Evolutionary conservation across 2,888 invertebrate genomes (phyloP), one percentile per base, ranked within the genome.

Genomic region (Xylota sylvarum): DNA sequence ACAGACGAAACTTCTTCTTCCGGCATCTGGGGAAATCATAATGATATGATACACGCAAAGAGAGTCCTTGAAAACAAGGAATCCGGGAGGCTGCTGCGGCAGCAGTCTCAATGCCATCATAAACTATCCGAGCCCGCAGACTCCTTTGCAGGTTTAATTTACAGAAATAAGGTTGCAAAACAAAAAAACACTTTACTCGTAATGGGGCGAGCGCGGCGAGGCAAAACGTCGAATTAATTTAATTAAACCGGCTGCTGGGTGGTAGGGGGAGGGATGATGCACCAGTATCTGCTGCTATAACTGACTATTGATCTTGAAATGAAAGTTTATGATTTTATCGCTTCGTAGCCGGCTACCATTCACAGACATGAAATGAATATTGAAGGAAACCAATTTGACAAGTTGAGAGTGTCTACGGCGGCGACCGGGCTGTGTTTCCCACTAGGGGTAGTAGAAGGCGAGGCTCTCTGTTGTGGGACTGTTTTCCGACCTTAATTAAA

Each of bases 401-500:
- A 78, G 67, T 56, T 67, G 40, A 52, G 40, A 74, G 64, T 32
- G 48, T 58, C 40, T 37, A 43, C 48, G 32, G 32, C 19, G 7
- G 12, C 7, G 2, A 12, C 5, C 27, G 50, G 17, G 19, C 7
- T 58, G 2, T 32, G 2, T 32, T 32, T 46, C 48, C 3, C n/a
- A n/a, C n/a, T n/a, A n/a, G n/a, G n/a, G n/a, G 23, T 23, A 55
- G 40, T 12, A 12, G 30, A 23, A 40, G 64, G 35, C 30, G 37
- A 35, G 55, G 27, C 23, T n/a, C 23, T 70, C 64, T 50, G 62
- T 23, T 73, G 48, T 72, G 82, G 69, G 43, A 86, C 67, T 86
- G 69, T 82, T 73, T 86, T 78, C 86, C 82, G 82, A 78, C 86
- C 82, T 86, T 86, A 86, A 86, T 86, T 86, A 86, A 86, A 86